A percentile compares a stretch with the other conserved stretches of the same genome.
Evolutionary conservation across 2,113 vertebrate genomes (phyloP).

Genomic region (Ardeotis arabs): DNA sequence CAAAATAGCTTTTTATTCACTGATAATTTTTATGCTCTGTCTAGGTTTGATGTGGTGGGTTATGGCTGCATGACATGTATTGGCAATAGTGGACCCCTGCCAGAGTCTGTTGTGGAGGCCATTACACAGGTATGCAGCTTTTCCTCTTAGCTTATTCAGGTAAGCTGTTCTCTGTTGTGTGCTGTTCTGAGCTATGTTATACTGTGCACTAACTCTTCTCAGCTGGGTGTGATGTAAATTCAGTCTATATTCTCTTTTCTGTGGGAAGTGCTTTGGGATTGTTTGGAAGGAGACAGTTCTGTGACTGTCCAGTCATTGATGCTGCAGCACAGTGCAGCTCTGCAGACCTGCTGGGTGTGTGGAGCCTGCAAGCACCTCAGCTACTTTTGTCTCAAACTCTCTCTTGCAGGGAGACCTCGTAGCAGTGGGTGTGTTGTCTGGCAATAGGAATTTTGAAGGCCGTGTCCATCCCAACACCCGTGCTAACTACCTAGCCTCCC

Average conservation of each 20-base stretch:
- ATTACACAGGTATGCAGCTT: constrained; percentile 85
- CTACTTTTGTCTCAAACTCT: neutral
- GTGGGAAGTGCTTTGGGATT: neutral
- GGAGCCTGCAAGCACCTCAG: neutral
- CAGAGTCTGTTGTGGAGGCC: constrained; percentile 91
- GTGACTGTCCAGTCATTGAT: neutral
- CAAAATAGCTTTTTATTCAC: neutral
- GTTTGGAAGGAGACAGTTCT: neutral
- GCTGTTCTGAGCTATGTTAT: neutral
- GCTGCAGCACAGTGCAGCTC: neutral
- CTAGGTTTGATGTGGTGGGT: constrained; percentile 95
- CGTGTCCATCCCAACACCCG: constrained; percentile 96
- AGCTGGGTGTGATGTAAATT: neutral
- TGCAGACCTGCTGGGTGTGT: neutral
- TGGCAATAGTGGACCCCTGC: constrained; percentile 95
- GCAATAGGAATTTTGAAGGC: constrained; percentile 97
- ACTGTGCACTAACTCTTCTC: neutral
- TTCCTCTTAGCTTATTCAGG: neutral
- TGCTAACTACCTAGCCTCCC: constrained; percentile 95
- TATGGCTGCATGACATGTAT: constrained; percentile 99
- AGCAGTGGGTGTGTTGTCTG: constrained; percentile 90
- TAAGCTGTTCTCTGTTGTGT: neutral
- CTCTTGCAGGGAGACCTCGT: constrained; percentile 88
- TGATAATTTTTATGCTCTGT: neutral
- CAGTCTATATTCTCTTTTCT: neutral